phyloP scores from a whole-genome alignment of 2,888 invertebrate genomes.

The Nomada ruficornis region DNA sequence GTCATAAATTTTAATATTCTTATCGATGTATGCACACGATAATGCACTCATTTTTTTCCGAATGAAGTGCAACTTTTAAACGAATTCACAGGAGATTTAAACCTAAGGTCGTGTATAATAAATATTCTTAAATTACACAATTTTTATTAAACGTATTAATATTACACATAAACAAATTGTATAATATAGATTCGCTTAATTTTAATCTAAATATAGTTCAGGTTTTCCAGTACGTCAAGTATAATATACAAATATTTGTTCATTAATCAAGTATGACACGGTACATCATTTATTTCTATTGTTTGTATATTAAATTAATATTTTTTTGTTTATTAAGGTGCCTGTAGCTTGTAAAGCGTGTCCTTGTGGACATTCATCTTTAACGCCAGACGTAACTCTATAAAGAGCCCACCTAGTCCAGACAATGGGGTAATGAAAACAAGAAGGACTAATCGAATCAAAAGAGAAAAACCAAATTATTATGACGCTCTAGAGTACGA shows the following conservation, averaged over 20 bases:
- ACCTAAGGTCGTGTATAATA: not conserved
- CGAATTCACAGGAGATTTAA: not conserved
- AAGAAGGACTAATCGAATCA: slow-evolving; percentile 89
- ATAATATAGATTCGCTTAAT: not conserved
- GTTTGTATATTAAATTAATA: slow-evolving; percentile 38
- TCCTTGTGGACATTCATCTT: slow-evolving; percentile 93
- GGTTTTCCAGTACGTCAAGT: not conserved
- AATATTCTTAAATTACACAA: not conserved
- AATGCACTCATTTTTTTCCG: not conserved
- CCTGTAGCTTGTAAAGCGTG: slow-evolving; percentile 94
- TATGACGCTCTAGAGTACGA: slow-evolving; percentile 93
- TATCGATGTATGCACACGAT: not conserved
- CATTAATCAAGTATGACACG: not conserved
- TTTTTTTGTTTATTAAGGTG: slow-evolving; percentile 85
- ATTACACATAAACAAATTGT: not conserved
- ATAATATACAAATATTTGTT: not conserved
- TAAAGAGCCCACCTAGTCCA: slow-evolving; percentile 83
- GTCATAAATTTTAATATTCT: not conserved
- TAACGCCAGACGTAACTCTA: slow-evolving; percentile 86
- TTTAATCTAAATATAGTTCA: no score
- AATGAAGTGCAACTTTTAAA: not conserved
- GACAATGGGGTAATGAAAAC: slow-evolving; percentile 83
- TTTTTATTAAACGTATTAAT: not conserved
- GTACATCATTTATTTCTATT: slow-evolving; percentile 24
- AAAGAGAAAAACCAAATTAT: slow-evolving; percentile 92